These are phyloP conservation scores for Caenorhabditis auriculariae DNA, from an alignment of 2,888 invertebrate genomes.

Conservation along the genomic window DNA sequence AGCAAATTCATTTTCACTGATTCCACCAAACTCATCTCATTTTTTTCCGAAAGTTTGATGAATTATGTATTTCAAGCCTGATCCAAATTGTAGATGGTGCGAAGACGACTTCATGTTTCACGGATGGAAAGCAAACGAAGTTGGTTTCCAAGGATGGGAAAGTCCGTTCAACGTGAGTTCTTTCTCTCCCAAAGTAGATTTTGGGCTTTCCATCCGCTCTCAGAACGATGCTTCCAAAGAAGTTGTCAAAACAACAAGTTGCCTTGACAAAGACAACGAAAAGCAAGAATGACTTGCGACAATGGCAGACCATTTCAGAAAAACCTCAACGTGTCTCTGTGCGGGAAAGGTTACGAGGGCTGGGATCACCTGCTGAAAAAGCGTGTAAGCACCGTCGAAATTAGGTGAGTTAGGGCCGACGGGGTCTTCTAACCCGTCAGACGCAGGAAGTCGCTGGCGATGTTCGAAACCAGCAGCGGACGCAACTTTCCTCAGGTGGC, in stretches of 20 bases:
- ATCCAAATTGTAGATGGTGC: conserved; percentile 17
- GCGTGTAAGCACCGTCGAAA: conserved; percentile 13
- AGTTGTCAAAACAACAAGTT: no score
- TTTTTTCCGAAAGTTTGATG: no score
- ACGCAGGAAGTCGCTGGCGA: conserved; percentile 8
- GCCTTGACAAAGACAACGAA: no score
- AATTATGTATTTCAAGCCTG: no score
- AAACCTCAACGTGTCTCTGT: conserved; percentile 21
- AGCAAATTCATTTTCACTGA: no score
- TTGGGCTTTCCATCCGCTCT: not conserved
- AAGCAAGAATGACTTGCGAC: no score
- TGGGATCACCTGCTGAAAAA: conserved; percentile 28
- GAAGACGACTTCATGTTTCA: conserved; percentile 54
- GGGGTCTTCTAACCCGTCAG: not conserved
- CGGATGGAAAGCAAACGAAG: conserved; percentile 47
- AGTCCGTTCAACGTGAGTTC: conserved; percentile 40
- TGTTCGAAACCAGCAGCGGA: conserved; percentile 36
- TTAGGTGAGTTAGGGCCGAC: conserved; percentile 4
- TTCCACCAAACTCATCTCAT: no score
- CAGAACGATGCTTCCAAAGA: no score
- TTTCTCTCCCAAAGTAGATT: not conserved
- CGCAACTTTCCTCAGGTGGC: conserved; percentile 36
- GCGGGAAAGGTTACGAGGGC: conserved; percentile 25
- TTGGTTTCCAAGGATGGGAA: conserved; percentile 41
- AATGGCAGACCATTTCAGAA: conserved; percentile 22